Conservation (phyloP, 2,888 invertebrate species). For the Esperia sulphurella region DNA sequence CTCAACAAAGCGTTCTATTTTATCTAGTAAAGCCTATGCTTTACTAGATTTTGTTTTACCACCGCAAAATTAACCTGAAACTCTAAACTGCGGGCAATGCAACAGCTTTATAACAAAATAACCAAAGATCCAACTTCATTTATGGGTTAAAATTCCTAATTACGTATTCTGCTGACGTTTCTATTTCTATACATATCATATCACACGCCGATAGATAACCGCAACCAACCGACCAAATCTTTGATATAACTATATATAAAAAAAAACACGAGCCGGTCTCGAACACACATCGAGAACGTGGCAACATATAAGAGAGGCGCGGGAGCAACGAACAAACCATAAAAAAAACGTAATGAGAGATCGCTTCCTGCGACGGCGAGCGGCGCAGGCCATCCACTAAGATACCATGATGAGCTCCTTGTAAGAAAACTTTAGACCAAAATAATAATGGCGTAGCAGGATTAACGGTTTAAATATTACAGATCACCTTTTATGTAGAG, state of each 20-base stretch:
- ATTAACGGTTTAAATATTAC: no score
- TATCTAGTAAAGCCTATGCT: no score
- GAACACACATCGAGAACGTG: conserved; percentile 32
- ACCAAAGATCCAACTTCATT: no score
- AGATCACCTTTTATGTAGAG: no score
- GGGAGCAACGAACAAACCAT: conserved; percentile 69
- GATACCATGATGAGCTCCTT: conserved; percentile 14
- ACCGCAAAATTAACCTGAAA: no score
- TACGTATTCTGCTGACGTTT: not conserved
- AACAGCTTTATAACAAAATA: no score
- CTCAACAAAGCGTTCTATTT: no score
- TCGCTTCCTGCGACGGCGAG: conserved; percentile 63
- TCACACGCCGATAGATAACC: not conserved
- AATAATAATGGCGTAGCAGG: no score
- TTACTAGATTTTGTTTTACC: no score
- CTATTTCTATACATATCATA: not conserved
- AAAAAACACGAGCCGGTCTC: conserved; percentile 29
- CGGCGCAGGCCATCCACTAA: conserved; percentile 35
- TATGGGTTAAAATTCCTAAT: not conserved
- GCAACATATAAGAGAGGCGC: conserved; percentile 20
- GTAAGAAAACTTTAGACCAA: not conserved
- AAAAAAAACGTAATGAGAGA: conserved; percentile 75
- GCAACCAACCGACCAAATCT: not conserved
- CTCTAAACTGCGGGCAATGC: no score
- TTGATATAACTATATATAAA: conserved; percentile 13